Percentiles rank a stretch among this genome's conserved stretches.
These are phyloP conservation scores for Antheraea assamensis DNA, from an alignment of 2,888 invertebrate species.

Conservation along the genomic window DNA sequence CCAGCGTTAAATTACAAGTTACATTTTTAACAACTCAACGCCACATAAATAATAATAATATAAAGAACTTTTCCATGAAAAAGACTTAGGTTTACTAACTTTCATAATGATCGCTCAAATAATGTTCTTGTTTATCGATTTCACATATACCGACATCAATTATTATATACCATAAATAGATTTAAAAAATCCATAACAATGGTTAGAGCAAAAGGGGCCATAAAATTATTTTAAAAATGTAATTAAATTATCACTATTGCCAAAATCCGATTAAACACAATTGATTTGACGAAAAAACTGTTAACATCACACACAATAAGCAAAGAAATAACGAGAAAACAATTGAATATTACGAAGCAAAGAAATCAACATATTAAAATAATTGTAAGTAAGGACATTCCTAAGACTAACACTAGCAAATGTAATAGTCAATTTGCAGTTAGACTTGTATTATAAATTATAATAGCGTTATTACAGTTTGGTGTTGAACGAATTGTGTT, in stretches of 20 bases:
- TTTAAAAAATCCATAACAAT: too few relatives aligned
- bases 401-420: constrained; percentile 28
- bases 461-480: constrained; percentile 51
- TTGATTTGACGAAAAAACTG: constrained; percentile 48
- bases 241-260: constrained; percentile 47
- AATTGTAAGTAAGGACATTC: constrained; percentile 34
- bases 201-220: background rate
- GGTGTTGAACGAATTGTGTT: constrained; percentile 59
- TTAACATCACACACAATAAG: constrained; percentile 37
- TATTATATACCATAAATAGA: too few relatives aligned
- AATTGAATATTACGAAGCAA: background rate
- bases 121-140: too few relatives aligned
- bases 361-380: background rate
- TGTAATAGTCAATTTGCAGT: constrained; percentile 29
- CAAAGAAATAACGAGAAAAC: constrained; percentile 30
- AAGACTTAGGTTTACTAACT: too few relatives aligned
- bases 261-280: constrained; percentile 47
- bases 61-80: too few relatives aligned
- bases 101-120: too few relatives aligned
- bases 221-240: constrained; percentile 29
- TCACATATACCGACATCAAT: too few relatives aligned
- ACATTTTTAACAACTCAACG: too few relatives aligned
- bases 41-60: too few relatives aligned
- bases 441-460: constrained; percentile 49
- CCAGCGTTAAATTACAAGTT: too few relatives aligned